Evolutionary conservation across 2,797 vertebrate genomes (phyloP), one percentile per base, ranked within the genome.

Genomic region (Dicrostonyx torquatus): DNA sequence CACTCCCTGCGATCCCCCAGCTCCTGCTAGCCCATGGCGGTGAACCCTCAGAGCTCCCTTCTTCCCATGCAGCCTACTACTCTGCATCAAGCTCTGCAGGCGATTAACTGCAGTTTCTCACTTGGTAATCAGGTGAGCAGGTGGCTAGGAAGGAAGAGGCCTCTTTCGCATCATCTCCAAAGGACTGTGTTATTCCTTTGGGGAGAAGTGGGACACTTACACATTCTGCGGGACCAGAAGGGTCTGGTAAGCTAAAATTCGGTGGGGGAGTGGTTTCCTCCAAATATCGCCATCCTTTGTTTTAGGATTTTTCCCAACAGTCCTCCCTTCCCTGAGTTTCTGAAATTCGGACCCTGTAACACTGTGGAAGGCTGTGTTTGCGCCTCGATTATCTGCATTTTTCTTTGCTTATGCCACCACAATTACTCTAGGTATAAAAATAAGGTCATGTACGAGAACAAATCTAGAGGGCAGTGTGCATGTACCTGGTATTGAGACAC

Each of bases 271-370:
- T 17, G 9, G 40, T 62, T 31, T 12, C 48, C 77, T 37, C 12
- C 34, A 72, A 48, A 37, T 78, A 55, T 5, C 6, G 5, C 7
- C 6, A 48, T 58, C 45, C 7, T 45, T 15, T 87, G 58, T 95
- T 73, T 75, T 20, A 88, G 20, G 31, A 2, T 90, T 90, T 92
- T 92, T 68, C 45, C 87, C 66, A 91, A n/a, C 31, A 72, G 58
- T 64, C 9, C 12, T 15, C 26, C 20, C 9, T 53, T 34, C 14
- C 68, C 4, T 29, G 34, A 29, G 22, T 17, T 6, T 34, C 34
- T 70, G 68, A 70, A n/a, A n/a, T 72, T 60, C 20, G 9, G 18
- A 80, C 11, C n/a, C 73, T 60, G 72, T 8, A 58, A 66, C 15
- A 31, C 26, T 82, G 9, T 34, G 7, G 3, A 77, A 45, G 26